These are phyloP conservation scores for Phyto melanocephala DNA, from an alignment of 2,888 invertebrate genomes.

Conservation along the genomic window DNA sequence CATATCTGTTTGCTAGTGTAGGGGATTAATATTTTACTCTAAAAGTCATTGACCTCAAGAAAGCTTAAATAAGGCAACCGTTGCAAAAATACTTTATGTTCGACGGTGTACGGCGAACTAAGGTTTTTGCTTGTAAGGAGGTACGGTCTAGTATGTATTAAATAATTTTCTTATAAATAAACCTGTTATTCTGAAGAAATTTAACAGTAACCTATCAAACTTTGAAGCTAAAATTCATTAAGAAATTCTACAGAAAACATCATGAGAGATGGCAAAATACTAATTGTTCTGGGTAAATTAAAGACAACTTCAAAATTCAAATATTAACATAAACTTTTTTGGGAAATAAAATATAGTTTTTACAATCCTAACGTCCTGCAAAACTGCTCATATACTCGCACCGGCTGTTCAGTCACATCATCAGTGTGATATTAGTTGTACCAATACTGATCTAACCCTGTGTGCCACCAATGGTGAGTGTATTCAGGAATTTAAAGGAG, in stretches of 20 bases:
- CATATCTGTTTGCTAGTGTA: no score
- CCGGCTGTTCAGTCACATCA: conserved; percentile 45
- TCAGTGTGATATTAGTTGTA: conserved; percentile 70
- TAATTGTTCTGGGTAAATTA: conserved; percentile 23
- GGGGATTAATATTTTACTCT: no score
- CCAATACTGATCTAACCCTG: conserved; percentile 66
- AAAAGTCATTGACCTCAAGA: no score
- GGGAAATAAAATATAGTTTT: neutral
- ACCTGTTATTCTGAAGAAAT: neutral
- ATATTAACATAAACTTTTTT: neutral
- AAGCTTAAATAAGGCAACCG: no score
- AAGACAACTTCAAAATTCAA: neutral
- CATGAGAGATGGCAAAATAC: conserved; percentile 1
- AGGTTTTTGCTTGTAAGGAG: no score
- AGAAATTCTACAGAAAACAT: neutral
- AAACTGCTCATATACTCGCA: conserved; percentile 24
- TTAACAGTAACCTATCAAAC: conserved; percentile 12
- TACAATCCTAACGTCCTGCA: neutral
- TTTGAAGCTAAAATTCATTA: neutral
- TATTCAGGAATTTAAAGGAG: conserved; percentile 70
- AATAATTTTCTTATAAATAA: conserved; percentile 43
- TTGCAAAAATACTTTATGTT: no score
- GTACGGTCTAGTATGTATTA: no score
- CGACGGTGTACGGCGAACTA: no score
- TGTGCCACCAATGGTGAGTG: conserved; percentile 74